Conservation (phyloP, 1,140 invertebrate species). For the Plectus sambesii region DNA sequence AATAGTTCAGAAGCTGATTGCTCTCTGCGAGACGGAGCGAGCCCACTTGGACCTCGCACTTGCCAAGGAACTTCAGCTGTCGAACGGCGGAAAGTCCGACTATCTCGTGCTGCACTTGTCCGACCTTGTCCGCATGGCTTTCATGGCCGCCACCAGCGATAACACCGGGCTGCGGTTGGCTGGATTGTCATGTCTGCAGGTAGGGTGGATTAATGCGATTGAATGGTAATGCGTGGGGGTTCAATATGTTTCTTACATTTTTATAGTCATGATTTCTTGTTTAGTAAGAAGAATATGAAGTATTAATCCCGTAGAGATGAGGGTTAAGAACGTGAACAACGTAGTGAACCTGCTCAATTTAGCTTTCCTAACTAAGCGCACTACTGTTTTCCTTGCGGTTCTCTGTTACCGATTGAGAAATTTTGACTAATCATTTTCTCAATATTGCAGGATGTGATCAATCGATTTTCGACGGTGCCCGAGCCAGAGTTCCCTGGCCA, state of each 20-base stretch:
- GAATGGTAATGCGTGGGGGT: neutral
- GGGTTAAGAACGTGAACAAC: too few relatives aligned
- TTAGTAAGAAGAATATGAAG: too few relatives aligned
- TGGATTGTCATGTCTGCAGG: conserved; percentile 71
- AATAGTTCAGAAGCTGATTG: conserved; percentile 76
- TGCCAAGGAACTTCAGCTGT: conserved; percentile 70
- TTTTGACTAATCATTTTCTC: too few relatives aligned
- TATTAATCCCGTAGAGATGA: too few relatives aligned
- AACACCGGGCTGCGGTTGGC: conserved; percentile 81
- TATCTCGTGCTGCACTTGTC: conserved; percentile 84
- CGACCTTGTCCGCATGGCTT: conserved; percentile 92
- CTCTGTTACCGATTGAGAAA: too few relatives aligned
- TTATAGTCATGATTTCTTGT: conserved; percentile 2
- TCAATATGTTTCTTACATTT: too few relatives aligned
- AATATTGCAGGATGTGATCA: conserved; percentile 68
- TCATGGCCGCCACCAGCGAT: conserved; percentile 95
- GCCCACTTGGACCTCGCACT: conserved; percentile 78
- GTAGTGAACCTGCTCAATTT: too few relatives aligned
- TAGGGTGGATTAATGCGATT: conserved; percentile 22
- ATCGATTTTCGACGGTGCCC: conserved; percentile 78
- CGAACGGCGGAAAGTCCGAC: conserved; percentile 54
- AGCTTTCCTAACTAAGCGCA: too few relatives aligned
- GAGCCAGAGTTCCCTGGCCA: conserved; percentile 97
- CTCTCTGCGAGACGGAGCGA: conserved; percentile 62
- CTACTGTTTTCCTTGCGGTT: too few relatives aligned